phyloP scores from a whole-genome alignment of 2,888 invertebrate species.

The Caenorhabditis sulstoni region DNA sequence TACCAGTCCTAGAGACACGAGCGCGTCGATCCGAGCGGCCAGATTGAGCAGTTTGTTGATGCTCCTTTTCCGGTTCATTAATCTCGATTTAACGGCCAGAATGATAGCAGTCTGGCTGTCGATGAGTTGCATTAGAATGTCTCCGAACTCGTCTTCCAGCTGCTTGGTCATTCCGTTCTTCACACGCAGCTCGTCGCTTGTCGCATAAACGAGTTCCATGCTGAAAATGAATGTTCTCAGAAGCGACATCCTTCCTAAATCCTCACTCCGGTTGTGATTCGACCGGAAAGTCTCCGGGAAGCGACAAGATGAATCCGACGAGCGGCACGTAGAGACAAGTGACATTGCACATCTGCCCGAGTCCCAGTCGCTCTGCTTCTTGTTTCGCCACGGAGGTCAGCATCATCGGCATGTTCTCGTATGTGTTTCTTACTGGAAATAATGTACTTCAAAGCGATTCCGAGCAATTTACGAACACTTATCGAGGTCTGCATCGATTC shows the following conservation, averaged over 20 bases:
- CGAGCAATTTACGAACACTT: constrained; percentile 80
- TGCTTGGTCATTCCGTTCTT: constrained; percentile 86
- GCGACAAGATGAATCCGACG: constrained; percentile 87
- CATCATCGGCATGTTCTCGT: constrained; percentile 86
- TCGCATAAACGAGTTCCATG: constrained; percentile 49
- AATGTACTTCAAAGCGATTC: not conserved
- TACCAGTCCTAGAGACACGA: constrained; percentile 53
- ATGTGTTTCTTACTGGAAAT: constrained; percentile 85
- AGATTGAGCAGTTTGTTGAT: constrained; percentile 84
- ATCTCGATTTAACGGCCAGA: constrained; percentile 82
- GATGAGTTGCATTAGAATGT: constrained; percentile 87
- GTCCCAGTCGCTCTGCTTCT: constrained; percentile 82
- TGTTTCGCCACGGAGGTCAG: constrained; percentile 87
- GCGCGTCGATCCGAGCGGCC: constrained; percentile 86
- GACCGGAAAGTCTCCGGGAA: constrained; percentile 83
- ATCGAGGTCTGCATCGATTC: constrained; percentile 88
- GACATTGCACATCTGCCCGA: constrained; percentile 72
- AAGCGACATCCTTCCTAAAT: not conserved
- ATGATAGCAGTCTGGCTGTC: constrained; percentile 88
- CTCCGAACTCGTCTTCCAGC: constrained; percentile 88
- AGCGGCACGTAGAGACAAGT: constrained; percentile 83
- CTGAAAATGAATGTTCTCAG: constrained; percentile 2
- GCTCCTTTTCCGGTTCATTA: constrained; percentile 84
- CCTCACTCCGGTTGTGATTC: constrained; percentile 42
- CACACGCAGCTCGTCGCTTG: constrained; percentile 84